Conservation (phyloP, 2,113 vertebrate species). For the Mustela nigripes region DNA sequence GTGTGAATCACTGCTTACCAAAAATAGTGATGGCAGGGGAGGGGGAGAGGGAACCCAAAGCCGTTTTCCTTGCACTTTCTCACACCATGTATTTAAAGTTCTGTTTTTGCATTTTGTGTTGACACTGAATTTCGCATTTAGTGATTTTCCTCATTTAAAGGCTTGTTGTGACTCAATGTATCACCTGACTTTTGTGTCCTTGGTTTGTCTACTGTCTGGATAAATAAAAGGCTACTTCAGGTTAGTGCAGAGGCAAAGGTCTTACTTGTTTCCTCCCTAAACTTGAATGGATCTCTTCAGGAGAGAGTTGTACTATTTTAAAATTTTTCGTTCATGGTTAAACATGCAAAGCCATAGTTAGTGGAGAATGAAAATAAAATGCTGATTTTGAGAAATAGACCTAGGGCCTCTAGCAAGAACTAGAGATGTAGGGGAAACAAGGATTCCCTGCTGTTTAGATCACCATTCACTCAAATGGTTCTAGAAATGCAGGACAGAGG, state of each 20-base stretch:
- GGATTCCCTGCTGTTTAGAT: not conserved
- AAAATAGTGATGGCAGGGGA: slow-evolving; percentile 17
- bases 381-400: not conserved
- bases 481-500: not conserved
- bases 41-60: not conserved
- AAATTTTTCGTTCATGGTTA: not conserved
- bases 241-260: not conserved
- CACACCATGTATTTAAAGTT: not conserved
- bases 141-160: not conserved
- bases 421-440: not conserved
- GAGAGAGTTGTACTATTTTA: not conserved
- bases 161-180: accelerated
- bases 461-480: not conserved
- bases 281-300: not conserved
- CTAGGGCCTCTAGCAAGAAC: not conserved
- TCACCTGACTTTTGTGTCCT: not conserved
- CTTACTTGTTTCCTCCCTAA: not conserved
- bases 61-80: not conserved
- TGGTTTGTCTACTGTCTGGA: not conserved
- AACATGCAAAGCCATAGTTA: not conserved
- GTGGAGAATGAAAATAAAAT: slow-evolving; percentile 5
- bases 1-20: slow-evolving; percentile 55
- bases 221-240: not conserved
- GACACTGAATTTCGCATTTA: not conserved
- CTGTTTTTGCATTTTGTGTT: not conserved